Conservation (phyloP, 2,113 vertebrate species). For the Zosterops lateralis region DNA sequence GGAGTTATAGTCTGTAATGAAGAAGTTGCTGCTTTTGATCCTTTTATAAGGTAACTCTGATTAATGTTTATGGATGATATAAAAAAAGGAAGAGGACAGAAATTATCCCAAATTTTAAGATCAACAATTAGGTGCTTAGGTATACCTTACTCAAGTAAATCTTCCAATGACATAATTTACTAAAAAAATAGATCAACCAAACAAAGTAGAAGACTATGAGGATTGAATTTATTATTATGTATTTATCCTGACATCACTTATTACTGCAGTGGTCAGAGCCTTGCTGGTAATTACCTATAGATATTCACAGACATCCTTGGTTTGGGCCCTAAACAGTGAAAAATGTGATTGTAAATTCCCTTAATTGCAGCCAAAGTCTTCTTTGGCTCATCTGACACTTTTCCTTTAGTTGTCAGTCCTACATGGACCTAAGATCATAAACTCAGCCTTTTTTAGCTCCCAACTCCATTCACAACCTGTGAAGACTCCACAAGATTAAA, state of each 20-base stretch:
- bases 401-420: neutral
- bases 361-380: neutral
- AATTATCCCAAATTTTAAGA: neutral
- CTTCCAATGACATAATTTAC: neutral
- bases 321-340: neutral
- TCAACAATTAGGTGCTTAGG: neutral
- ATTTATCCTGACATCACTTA: neutral
- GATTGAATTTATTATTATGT: neutral
- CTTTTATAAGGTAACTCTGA: neutral
- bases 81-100: neutral
- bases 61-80: neutral
- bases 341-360: neutral
- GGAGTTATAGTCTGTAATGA: neutral
- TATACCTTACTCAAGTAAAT: neutral
- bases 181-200: neutral
- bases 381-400: neutral
- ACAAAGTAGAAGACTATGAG: neutral
- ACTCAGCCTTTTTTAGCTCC: neutral
- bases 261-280: neutral
- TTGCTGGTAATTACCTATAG: neutral
- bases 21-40: neutral
- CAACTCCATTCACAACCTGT: fast-evolving
- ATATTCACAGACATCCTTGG: fast-evolving
- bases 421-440: neutral
- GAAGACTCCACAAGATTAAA: neutral